phyloP scores from a whole-genome alignment of 2,888 invertebrate genomes.

The Atethmia centrago region DNA sequence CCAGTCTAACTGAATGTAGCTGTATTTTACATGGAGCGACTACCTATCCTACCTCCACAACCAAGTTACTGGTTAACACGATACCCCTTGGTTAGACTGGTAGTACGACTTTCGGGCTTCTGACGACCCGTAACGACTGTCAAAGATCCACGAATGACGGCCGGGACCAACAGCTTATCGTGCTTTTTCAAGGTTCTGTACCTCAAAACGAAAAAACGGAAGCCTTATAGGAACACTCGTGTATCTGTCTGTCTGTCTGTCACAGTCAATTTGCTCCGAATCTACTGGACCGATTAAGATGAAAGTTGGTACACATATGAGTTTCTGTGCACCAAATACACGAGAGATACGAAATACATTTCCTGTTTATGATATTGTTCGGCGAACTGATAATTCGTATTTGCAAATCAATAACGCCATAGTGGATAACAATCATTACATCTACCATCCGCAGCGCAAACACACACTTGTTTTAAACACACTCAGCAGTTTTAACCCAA shows the following conservation, averaged over 20 bases:
- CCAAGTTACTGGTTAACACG: neutral
- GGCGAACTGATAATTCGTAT: neutral
- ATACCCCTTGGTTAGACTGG: neutral
- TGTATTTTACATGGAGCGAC: too few species aligned
- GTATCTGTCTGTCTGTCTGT: too few species aligned
- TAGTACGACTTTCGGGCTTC: neutral
- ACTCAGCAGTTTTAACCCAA: neutral
- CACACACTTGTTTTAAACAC: neutral
- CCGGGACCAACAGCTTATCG: neutral
- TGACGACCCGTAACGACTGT: neutral
- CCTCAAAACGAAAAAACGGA: too few species aligned
- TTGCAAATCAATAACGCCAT: neutral
- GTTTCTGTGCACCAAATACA: too few species aligned
- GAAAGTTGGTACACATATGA: too few species aligned
- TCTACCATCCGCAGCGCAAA: neutral
- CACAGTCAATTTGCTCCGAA: too few species aligned
- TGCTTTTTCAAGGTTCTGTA: neutral
- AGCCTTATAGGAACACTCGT: too few species aligned
- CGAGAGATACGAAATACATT: neutral
- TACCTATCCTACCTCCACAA: too few species aligned
- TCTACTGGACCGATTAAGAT: too few species aligned
- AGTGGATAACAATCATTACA: neutral
- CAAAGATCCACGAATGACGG: neutral
- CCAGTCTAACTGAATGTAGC: neutral
- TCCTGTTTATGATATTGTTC: neutral